phyloP scores from a whole-genome alignment of 2,797 vertebrate genomes.

The Anabas testudineus region DNA sequence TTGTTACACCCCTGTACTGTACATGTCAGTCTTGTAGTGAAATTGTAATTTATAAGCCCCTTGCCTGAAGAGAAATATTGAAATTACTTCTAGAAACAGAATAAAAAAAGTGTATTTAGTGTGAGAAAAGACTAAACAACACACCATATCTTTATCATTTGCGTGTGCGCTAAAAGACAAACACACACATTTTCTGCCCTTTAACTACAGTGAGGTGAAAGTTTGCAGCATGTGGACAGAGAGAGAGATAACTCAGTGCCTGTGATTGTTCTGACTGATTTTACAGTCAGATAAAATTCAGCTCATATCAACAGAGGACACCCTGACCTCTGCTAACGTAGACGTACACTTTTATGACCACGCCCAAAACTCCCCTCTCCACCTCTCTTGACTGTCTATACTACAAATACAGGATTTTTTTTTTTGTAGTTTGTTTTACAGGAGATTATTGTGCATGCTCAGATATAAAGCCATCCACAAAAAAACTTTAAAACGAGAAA shows the following conservation, averaged over 20 bases:
- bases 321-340: conserved; percentile 35
- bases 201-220: conserved; percentile 6
- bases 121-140: neutral
- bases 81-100: neutral
- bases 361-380: too few relatives aligned
- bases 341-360: neutral
- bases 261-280: conserved; percentile 44
- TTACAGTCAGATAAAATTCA: conserved; percentile 46
- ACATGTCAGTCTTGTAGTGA: too few relatives aligned
- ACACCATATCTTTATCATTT: too few relatives aligned
- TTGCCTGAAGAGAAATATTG: neutral
- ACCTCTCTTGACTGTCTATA: too few relatives aligned
- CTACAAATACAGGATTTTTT: neutral
- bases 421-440: neutral
- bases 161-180: neutral
- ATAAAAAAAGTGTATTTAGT: neutral
- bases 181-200: conserved; percentile 37
- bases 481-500: neutral
- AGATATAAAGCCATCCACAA: conserved; percentile 67
- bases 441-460: conserved; percentile 65
- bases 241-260: conserved; percentile 41
- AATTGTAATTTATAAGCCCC: too few relatives aligned
- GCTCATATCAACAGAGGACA: conserved; percentile 44
- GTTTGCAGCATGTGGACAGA: conserved; percentile 31
- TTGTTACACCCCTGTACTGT: too few relatives aligned